phyloP scores from a whole-genome alignment of 2,888 invertebrate genomes.

The Dysmachus trigonus region DNA sequence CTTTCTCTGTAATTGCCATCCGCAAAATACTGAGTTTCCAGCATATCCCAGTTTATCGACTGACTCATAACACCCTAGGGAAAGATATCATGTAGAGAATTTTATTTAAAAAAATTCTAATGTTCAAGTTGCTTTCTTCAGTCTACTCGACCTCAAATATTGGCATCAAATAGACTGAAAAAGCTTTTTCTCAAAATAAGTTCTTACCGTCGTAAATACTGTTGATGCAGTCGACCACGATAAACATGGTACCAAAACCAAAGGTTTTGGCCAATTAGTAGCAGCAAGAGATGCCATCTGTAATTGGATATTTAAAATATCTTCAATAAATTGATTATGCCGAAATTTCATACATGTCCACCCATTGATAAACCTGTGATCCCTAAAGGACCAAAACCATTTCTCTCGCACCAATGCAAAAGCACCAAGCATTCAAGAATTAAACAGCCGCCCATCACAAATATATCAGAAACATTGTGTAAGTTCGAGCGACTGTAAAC shows the following conservation, averaged over 20 bases:
- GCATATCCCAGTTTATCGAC: slow-evolving; percentile 91
- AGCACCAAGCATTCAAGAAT: slow-evolving; percentile 92
- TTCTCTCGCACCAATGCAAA: slow-evolving; percentile 91
- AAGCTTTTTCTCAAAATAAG: neutral
- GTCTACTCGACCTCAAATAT: neutral
- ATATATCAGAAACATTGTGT: slow-evolving; percentile 95
- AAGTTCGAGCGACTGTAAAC: slow-evolving; percentile 82
- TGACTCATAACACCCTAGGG: slow-evolving; percentile 95
- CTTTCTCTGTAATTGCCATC: slow-evolving; percentile 83
- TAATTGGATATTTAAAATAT: slow-evolving; percentile 52
- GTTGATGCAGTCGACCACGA: slow-evolving; percentile 98
- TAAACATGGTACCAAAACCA: slow-evolving; percentile 92
- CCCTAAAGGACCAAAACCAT: slow-evolving; percentile 92
- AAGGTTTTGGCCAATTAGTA: slow-evolving; percentile 93
- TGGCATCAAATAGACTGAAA: neutral
- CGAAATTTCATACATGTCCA: slow-evolving; percentile 80
- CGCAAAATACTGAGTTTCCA: slow-evolving; percentile 87
- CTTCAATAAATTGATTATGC: neutral
- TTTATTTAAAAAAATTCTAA: neutral
- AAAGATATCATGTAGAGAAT: slow-evolving; percentile 54
- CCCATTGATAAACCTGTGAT: slow-evolving; percentile 98
- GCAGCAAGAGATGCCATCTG: slow-evolving; percentile 98
- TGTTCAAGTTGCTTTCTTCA: neutral
- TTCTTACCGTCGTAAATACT: slow-evolving; percentile 85
- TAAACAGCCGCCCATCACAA: slow-evolving; percentile 98